Conservation (phyloP, 2,113 vertebrate genomes). For the Tenebrosternarchus preto region DNA sequence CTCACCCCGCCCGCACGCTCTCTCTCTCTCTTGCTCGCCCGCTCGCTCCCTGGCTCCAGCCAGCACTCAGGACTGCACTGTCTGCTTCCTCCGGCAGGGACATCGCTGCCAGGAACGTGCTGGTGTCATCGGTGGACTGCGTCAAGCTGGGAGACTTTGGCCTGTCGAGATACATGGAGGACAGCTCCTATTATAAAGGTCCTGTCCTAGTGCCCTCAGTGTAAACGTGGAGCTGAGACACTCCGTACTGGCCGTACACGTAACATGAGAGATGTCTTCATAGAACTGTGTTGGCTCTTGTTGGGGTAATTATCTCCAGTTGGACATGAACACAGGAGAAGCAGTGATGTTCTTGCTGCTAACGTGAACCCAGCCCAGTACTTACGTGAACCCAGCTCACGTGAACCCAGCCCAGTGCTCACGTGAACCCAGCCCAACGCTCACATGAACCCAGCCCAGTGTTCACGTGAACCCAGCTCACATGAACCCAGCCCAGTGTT, state of each 20-base stretch:
- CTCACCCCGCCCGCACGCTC: too few species aligned
- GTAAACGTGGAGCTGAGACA: too few species aligned
- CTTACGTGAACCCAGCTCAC: too few species aligned
- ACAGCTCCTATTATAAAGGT: constrained; percentile 99
- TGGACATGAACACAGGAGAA: too few species aligned
- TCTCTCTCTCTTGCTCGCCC: too few species aligned
- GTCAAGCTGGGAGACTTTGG: constrained; percentile 98
- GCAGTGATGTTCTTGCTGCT: too few species aligned
- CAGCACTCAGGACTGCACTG: not conserved
- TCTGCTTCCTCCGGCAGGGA: constrained; percentile 78
- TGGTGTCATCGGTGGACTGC: constrained; percentile 93
- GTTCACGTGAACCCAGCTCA: too few species aligned
- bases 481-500: not conserved
- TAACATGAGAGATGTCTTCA: too few species aligned
- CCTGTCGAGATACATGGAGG: constrained; percentile 97
- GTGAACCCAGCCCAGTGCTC: not conserved
- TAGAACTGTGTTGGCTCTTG: too few species aligned
- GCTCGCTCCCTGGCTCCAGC: too few species aligned
- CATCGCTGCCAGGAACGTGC: constrained; percentile 96
- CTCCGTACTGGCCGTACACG: too few species aligned
- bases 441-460: not conserved
- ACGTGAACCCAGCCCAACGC: not conserved
- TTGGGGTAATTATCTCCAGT: too few species aligned
- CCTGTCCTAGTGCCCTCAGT: not conserved
- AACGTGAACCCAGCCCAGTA: not conserved